These are phyloP conservation scores for Drosophila anceps DNA, from an alignment of 2,888 invertebrate species.

Conservation along the genomic window DNA sequence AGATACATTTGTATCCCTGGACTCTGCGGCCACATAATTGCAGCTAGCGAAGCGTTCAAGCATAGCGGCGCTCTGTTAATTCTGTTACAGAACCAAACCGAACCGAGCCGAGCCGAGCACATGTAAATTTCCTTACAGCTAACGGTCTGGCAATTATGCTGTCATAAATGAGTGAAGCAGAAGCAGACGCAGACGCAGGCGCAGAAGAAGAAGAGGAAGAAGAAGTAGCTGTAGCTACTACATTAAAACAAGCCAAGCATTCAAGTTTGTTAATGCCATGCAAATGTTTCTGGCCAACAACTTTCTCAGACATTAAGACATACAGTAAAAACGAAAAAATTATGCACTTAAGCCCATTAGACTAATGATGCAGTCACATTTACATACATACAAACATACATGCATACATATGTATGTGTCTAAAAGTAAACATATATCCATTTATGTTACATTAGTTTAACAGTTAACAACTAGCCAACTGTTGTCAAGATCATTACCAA, in stretches of 20 bases:
- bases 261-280: conserved; percentile 64
- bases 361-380: conserved; percentile 59
- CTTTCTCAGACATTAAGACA: conserved; percentile 62
- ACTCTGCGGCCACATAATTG: conserved; percentile 69
- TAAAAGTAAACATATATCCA: background rate
- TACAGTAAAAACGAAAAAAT: conserved; percentile 17
- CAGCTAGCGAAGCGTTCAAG: conserved; percentile 71
- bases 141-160: conserved; percentile 69
- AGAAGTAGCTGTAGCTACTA: conserved; percentile 33
- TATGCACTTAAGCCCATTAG: conserved; percentile 60
- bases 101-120: conserved; percentile 18
- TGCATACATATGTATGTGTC: too few relatives aligned
- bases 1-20: conserved; percentile 29
- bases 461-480: background rate
- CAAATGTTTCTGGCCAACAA: conserved; percentile 62
- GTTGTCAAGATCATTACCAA: background rate
- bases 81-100: conserved; percentile 54
- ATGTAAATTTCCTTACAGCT: conserved; percentile 46
- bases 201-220: conserved; percentile 22
- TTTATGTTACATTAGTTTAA: background rate
- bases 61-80: conserved; percentile 73
- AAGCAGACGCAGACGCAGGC: conserved; percentile 31
- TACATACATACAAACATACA: background rate
- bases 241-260: conserved; percentile 59
- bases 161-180: conserved; percentile 62